These are phyloP conservation scores for Discoglossus pictus DNA, from an alignment of 2,797 vertebrate genomes.

Conservation along the genomic window DNA sequence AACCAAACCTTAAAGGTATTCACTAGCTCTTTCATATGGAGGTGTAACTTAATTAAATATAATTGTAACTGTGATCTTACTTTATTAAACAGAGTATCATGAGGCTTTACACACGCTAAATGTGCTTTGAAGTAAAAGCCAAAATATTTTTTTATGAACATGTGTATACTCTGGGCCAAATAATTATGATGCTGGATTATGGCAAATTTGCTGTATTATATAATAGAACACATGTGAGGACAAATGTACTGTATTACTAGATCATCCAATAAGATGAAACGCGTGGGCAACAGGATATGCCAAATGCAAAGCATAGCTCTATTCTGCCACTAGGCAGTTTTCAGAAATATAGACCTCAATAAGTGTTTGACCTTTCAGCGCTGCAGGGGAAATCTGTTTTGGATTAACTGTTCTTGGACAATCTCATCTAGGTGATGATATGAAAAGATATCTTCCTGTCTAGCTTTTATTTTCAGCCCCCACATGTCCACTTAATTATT, in stretches of 20 bases:
- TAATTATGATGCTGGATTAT: not conserved
- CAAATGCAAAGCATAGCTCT: not conserved
- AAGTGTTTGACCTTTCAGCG: slow-evolving; percentile 16
- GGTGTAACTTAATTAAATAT: too few relatives aligned
- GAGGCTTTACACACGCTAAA: too few relatives aligned
- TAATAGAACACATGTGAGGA: not conserved
- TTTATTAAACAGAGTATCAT: too few relatives aligned
- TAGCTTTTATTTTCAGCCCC: not conserved
- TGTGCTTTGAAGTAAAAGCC: not conserved
- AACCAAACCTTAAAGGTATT: too few relatives aligned
- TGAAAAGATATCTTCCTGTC: not conserved
- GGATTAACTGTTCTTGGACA: slow-evolving; percentile 23
- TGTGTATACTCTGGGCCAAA: too few relatives aligned
- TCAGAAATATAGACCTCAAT: not conserved
- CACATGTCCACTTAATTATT: too few relatives aligned
- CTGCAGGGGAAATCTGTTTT: not conserved
- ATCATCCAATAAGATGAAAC: not conserved
- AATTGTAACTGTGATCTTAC: too few relatives aligned
- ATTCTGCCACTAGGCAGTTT: not conserved
- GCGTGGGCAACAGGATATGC: not conserved
- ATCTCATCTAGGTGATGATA: not conserved
- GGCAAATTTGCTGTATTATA: not conserved
- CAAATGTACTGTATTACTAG: not conserved
- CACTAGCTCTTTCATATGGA: too few relatives aligned
- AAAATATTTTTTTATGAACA: too few relatives aligned